Percentiles rank a stretch among this genome's conserved stretches.
These are phyloP conservation scores for Bilobella aurantiaca DNA, from an alignment of 1,140 invertebrate genomes.

Conservation along the genomic window DNA sequence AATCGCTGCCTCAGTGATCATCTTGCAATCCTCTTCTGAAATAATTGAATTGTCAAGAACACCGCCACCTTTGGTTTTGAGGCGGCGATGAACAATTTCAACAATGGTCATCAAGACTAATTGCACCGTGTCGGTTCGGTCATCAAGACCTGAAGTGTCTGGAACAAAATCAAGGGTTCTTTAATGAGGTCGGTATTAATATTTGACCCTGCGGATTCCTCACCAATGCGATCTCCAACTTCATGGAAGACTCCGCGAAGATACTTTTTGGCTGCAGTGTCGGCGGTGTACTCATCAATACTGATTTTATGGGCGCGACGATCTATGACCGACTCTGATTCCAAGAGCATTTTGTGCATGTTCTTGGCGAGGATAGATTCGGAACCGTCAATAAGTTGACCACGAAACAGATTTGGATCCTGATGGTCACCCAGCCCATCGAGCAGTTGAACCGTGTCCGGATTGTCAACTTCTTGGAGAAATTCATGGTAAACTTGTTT, in stretches of 20 bases:
- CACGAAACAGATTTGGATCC: neutral
- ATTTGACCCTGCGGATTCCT: neutral
- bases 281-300: neutral
- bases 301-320: too few relatives aligned
- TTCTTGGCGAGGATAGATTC: neutral
- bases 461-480: neutral
- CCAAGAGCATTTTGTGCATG: neutral
- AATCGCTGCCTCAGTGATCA: slow-evolving; percentile 14
- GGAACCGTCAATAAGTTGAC: neutral
- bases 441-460: neutral
- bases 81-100: neutral
- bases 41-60: neutral
- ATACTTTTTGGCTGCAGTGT: neutral
- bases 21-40: slow-evolving; percentile 4
- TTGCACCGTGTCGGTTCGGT: slow-evolving; percentile 1
- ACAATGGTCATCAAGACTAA: slow-evolving; percentile 14
- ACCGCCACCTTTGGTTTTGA: neutral
- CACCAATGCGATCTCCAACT: neutral
- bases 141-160: neutral
- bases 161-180: neutral
- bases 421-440: neutral
- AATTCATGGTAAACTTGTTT: neutral
- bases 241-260: neutral
- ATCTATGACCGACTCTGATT: too few relatives aligned
- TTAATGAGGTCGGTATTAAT: neutral